A percentile compares a stretch with the other conserved stretches of the same genome.
phyloP scores from a whole-genome alignment of 2,888 invertebrate species.

The Drosophila barbarae region DNA sequence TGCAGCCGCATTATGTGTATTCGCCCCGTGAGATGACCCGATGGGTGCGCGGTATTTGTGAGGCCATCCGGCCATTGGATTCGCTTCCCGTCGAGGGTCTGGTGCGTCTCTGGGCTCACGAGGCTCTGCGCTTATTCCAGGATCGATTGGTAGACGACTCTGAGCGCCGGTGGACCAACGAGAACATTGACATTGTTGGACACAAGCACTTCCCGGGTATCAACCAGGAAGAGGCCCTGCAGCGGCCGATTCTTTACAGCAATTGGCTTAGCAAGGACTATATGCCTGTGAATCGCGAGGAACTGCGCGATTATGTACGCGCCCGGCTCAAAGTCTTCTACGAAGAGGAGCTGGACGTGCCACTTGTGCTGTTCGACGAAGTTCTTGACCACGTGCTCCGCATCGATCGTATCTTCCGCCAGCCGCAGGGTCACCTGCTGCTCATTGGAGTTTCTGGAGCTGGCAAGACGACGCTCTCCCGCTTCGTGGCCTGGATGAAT shows the following conservation, averaged over 20 bases:
- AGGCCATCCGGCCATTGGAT: conserved; percentile 97
- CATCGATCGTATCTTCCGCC: conserved; percentile 99
- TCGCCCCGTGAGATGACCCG: conserved; percentile 99
- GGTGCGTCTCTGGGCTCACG: conserved; percentile 99
- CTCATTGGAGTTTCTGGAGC: conserved; percentile 99
- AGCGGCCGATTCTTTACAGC: conserved; percentile 97
- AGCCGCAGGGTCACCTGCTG: conserved; percentile 98
- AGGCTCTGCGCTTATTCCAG: conserved; percentile 98
- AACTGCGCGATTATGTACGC: conserved; percentile 96
- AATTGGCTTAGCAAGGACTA: conserved; percentile 99
- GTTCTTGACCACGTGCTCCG: conserved; percentile 99
- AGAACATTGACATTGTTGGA: conserved; percentile 95
- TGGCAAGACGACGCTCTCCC: conserved; percentile 98
- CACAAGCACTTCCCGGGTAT: conserved; percentile 96
- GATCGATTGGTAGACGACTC: conserved; percentile 95
- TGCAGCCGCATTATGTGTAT: conserved; percentile 99
- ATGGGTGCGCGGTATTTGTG: conserved; percentile 99
- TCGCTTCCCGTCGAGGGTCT: conserved; percentile 94
- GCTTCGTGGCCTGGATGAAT: conserved; percentile 99
- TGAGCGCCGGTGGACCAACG: conserved; percentile 98
- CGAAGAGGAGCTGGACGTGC: conserved; percentile 99
- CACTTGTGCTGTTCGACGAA: conserved; percentile 98
- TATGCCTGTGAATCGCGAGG: conserved; percentile 96
- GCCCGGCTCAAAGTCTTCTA: conserved; percentile 99
- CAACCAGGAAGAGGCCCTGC: conserved; percentile 90